Base-by-base conservation (phyloP, 2,888 invertebrate genomes). In the Epiblema foenella region DNA sequence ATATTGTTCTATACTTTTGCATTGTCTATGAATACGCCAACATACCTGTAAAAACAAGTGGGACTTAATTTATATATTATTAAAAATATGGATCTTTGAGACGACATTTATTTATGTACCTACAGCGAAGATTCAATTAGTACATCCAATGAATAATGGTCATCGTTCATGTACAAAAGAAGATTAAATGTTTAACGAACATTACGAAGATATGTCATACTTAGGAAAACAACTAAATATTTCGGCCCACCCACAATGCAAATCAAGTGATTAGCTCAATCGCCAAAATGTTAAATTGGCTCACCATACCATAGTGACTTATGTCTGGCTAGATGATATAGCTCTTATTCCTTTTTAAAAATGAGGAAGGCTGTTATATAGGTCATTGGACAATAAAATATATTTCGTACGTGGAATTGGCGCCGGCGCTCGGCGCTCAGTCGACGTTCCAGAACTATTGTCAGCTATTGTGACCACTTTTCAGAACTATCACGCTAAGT, bases 341-440 rank as follows among this genome's bases (percentile, higher is more conserved):
- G 33, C 39, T 18, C 10, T 64, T 64, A 42, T 7, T 20, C 24
- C 24, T 15, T 54, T 63, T 54, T 39, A 54, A 52, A 63, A 20
- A 64, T 39, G 18, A 54, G 64, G n/a, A 52, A 39, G 39, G 10
- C 39, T 20, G 37, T 64, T n/a, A 63, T 59, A 65, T 70, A 54
- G 70, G 70, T 54, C 70, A 66, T 56, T 70, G 46, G 60, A 70
- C 70, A 70, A 70, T 70, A 65, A 70, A 70, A 65, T 70, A 70
- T 66, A 20, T 66, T 65, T 59, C 65, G 58, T 59, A 46, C 59
- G 54, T 58, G 49, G 59, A 65, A 54, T 69, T 59, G 70, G 65
- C 70, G 70, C 70, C 65, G 60, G 65, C 54, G 58, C 33, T 58
- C 58, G 52, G 66, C 51, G 58, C 64, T 51, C 49, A 29, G 52